Base-by-base conservation (phyloP, 2,888 invertebrate species). In the Neelides folsomi region DNA sequence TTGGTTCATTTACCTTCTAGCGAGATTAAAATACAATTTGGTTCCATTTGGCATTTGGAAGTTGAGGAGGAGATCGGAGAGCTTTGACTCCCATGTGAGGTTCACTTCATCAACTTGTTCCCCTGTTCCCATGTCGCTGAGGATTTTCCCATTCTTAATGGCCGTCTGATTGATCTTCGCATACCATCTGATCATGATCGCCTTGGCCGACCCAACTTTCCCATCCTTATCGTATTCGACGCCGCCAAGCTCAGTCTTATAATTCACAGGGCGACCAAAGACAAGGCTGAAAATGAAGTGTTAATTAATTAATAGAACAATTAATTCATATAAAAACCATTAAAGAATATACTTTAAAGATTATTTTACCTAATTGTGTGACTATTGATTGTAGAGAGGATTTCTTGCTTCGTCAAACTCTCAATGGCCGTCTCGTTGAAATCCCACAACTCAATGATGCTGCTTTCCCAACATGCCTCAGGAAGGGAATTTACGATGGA, bases 71-170 rank as follows among this genome's bases (percentile, higher is more conserved):
- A 56, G 49, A 8, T 53, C 49, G 10, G 52, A 39, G 3, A 63
- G 40, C 27, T 58, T 50, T 34, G 42, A 48, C 44, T 63, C 63
- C 63, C 61, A 60, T 2, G 51, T 3, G 35, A 63, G 54, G 43
- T 58, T 60, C 7, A 27, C 47, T n/a, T 51, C 48, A 20, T 60
- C 62, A 1, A 82, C 83, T 81, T 81, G 82, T 66, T 83, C 82
- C 66, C 82, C 81, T 37, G 84, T 83, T 47, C 84, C 84, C 13
- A 81, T 79, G 63, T 77, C 72, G 68, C 82, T 83, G 52, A 82
- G 82, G 47, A 76, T 75, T 27, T 27, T 27, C 19, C 49, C 18
- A 70, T 79, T 77, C 66, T 79, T 74, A 68, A 78, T 74, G 49
- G 75, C 72, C 1, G 80, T 76, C 73, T 82, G 82, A 70, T 83